Conservation (phyloP, 1,140 invertebrate species). For the Drosophila paulistorum region DNA sequence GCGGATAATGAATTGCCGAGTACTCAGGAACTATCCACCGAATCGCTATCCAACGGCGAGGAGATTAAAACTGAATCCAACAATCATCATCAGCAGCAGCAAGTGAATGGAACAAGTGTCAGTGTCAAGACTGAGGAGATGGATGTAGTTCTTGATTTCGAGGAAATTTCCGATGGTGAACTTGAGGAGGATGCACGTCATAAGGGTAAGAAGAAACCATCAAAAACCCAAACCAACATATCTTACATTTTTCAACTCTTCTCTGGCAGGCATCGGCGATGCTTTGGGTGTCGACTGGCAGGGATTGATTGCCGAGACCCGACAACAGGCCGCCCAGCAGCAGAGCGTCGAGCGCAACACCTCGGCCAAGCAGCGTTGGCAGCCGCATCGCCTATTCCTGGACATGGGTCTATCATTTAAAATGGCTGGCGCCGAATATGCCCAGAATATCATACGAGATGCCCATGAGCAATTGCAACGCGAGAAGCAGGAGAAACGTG, state of each 20-base stretch:
- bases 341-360: slow-evolving; percentile 82
- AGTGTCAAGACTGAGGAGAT: slow-evolving; percentile 82
- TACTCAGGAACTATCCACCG: slow-evolving; percentile 48
- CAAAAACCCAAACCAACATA: too few relatives aligned
- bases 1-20: slow-evolving; percentile 46
- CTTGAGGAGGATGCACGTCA: slow-evolving; percentile 89
- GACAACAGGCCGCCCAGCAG: slow-evolving; percentile 84
- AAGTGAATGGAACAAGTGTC: neutral
- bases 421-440: slow-evolving; percentile 87
- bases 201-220: slow-evolving; percentile 44
- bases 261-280: slow-evolving; percentile 88
- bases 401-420: slow-evolving; percentile 89
- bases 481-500: slow-evolving; percentile 47
- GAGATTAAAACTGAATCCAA: slow-evolving; percentile 63
- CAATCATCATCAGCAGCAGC: neutral
- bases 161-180: slow-evolving; percentile 95
- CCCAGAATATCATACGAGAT: slow-evolving; percentile 84
- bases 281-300: slow-evolving; percentile 96
- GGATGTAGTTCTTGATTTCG: slow-evolving; percentile 90
- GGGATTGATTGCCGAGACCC: slow-evolving; percentile 91
- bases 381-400: slow-evolving; percentile 88
- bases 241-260: neutral
- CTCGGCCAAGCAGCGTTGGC: slow-evolving; percentile 89
- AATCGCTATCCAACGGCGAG: slow-evolving; percentile 44
- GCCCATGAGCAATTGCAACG: slow-evolving; percentile 65